These are phyloP conservation scores for Drosophila seclusa DNA, from an alignment of 2,888 invertebrate genomes.

Conservation along the genomic window DNA sequence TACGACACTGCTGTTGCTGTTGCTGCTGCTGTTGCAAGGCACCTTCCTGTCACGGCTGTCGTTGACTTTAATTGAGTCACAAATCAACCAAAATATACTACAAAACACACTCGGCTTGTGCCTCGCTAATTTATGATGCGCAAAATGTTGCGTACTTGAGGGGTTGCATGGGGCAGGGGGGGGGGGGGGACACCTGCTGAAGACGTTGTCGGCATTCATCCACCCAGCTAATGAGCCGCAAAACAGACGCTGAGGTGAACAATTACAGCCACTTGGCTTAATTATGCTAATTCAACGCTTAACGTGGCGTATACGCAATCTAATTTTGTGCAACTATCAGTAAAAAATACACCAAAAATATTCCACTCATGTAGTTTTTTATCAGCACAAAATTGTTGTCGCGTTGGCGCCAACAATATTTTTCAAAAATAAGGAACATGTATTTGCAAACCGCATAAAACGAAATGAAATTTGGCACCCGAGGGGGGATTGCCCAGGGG, in stretches of 20 bases:
- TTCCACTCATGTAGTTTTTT: not conserved
- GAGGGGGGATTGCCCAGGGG: slow-evolving; percentile 12
- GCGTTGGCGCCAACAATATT: slow-evolving; percentile 60
- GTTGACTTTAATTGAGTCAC: slow-evolving; percentile 84
- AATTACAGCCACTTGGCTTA: slow-evolving; percentile 39
- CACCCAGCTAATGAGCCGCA: slow-evolving; percentile 80
- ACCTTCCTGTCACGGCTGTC: slow-evolving; percentile 74
- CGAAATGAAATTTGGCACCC: slow-evolving; percentile 44
- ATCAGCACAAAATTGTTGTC: slow-evolving; percentile 27
- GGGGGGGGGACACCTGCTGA: slow-evolving; percentile 57
- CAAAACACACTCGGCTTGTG: slow-evolving; percentile 38
- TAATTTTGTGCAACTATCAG: slow-evolving; percentile 24
- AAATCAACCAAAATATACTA: slow-evolving; percentile 83
- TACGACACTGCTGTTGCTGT: slow-evolving; percentile 32
- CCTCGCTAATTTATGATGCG: slow-evolving; percentile 80
- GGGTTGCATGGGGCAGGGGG: slow-evolving; percentile 44
- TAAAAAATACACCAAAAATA: not conserved
- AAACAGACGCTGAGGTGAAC: slow-evolving; percentile 29
- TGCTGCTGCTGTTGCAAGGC: slow-evolving; percentile 28
- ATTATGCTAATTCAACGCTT: slow-evolving; percentile 67
- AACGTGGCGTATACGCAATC: slow-evolving; percentile 56
- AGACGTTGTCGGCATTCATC: slow-evolving; percentile 73
- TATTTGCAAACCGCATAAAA: slow-evolving; percentile 66
- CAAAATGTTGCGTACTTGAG: slow-evolving; percentile 72
- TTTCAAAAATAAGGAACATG: slow-evolving; percentile 44